Evolutionary conservation across 2,888 invertebrate species (phyloP), one percentile per base, ranked within the genome.

Genomic region (Atethmia centrago): DNA sequence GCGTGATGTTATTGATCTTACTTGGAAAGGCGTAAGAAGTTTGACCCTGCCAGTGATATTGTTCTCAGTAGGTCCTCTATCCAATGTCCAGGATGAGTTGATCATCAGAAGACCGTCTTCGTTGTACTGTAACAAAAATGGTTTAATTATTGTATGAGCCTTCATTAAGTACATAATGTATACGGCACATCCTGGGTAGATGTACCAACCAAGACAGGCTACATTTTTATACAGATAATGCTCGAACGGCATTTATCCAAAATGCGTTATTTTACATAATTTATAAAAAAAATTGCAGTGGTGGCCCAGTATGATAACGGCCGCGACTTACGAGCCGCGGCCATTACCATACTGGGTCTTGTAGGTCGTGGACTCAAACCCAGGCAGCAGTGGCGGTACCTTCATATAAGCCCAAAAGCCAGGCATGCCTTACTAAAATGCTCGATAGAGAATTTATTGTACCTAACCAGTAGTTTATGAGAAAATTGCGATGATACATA

Each of bases 61-160:
- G 76, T 97, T 97, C 77, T 96, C 97, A 0, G 92, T 92, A 0
- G 89, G 89, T 49, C 97, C 97, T 71, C 96, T 96, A 51, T 97
- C 94, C 1, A 98, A 85, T 21, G 97, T 95, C 98, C 98, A 98
- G 0, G 97, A 96, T 1, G 98, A 98, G 87, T 97, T 97, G 12
- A 98, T 93, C 91, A 97, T 97, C 67, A 98, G 97, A 0, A 97
- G 91, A 61, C 97, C 97, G 72, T 97, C 97, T 59, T 97, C 97
- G 83, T 97, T 96, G 89, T 97, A 97, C 96, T 97, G 94, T 63
- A 97, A 92, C n/a, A 66, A 66, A 71, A 63, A 12, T 3, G 14
- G 42, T 42, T 12, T n/a, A 7, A n/a, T 55, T 45, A 31, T 61
- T 14, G 7, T 2, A 31, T 3, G 12, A 28, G 14, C 25, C 8